phyloP scores from a whole-genome alignment of 2,797 vertebrate genomes.

The Denticeps clupeoides region DNA sequence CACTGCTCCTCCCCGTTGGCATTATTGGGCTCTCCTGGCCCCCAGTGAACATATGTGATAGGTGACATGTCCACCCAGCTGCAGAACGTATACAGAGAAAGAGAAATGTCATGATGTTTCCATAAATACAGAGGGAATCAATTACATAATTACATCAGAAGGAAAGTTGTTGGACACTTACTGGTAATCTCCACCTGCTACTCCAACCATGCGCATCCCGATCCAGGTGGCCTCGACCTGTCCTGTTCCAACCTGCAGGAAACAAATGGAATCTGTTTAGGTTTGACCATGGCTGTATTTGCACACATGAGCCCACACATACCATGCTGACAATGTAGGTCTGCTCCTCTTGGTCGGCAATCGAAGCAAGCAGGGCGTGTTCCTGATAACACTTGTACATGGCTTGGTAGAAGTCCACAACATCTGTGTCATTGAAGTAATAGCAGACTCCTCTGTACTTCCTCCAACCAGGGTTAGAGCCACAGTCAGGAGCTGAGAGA shows the following conservation, averaged over 20 bases:
- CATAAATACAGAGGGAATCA: neutral
- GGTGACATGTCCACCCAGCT: slow-evolving; percentile 61
- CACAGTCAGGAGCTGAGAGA: slow-evolving; percentile 56
- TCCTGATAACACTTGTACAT: slow-evolving; percentile 40
- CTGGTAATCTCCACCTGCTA: slow-evolving; percentile 45
- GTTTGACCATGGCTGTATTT: no score
- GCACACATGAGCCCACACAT: neutral
- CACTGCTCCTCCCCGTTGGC: slow-evolving; percentile 66
- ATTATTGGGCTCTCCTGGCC: slow-evolving; percentile 59
- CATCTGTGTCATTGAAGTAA: slow-evolving; percentile 65
- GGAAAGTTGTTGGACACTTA: slow-evolving; percentile 24
- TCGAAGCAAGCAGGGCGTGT: slow-evolving; percentile 53
- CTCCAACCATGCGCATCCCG: slow-evolving; percentile 49
- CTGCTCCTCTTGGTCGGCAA: slow-evolving; percentile 49
- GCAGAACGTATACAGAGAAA: neutral
- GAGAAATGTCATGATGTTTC: neutral
- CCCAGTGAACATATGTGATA: slow-evolving; percentile 58
- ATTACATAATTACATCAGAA: neutral
- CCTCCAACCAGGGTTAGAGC: slow-evolving; percentile 57
- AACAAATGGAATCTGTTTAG: no score
- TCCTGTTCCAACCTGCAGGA: slow-evolving; percentile 64
- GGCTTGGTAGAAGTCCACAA: slow-evolving; percentile 54
- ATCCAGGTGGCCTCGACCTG: slow-evolving; percentile 51
- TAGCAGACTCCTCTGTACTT: slow-evolving; percentile 58
- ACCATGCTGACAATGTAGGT: slow-evolving; percentile 59